These are phyloP conservation scores for Brachionus rotundiformis DNA, from an alignment of 1,140 invertebrate genomes.

Conservation along the genomic window DNA sequence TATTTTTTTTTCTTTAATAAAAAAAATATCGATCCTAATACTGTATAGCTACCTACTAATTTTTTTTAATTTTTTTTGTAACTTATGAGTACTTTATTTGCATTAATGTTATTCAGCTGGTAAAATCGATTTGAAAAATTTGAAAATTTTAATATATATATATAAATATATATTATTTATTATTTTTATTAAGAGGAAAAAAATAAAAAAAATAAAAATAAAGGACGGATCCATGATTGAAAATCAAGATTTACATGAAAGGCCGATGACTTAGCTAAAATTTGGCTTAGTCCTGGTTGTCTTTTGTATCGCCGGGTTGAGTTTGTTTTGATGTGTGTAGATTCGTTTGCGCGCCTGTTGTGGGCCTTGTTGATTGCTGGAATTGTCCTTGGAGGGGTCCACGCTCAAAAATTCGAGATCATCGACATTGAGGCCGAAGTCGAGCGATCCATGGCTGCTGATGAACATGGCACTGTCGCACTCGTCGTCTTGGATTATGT, in stretches of 20 bases:
- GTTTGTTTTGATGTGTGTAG: not conserved
- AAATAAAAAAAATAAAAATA: not conserved
- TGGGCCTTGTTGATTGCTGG: not conserved
- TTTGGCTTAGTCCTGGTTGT: not conserved
- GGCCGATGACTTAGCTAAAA: not conserved
- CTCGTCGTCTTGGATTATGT: not conserved
- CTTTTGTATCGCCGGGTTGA: not conserved
- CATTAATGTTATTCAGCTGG: too few species aligned
- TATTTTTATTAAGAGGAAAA: not conserved
- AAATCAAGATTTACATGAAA: not conserved
- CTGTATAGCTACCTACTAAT: not conserved
- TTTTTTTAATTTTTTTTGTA: not conserved
- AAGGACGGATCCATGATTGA: not conserved
- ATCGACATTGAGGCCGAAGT: conserved; percentile 15
- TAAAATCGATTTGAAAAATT: too few species aligned
- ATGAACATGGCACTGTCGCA: conserved; percentile 14
- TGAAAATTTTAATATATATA: too few species aligned
- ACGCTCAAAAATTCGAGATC: conserved; percentile 16
- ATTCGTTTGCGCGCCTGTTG: conserved; percentile 3
- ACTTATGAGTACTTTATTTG: too few species aligned
- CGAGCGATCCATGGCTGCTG: not conserved
- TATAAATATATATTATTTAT: too few species aligned
- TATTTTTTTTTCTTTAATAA: not conserved
- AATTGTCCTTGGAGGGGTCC: not conserved
- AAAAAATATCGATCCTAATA: not conserved